A percentile compares a stretch with the other conserved stretches of the same genome.
phyloP scores from a whole-genome alignment of 2,797 vertebrate species.

The Mastacembelus armatus region DNA sequence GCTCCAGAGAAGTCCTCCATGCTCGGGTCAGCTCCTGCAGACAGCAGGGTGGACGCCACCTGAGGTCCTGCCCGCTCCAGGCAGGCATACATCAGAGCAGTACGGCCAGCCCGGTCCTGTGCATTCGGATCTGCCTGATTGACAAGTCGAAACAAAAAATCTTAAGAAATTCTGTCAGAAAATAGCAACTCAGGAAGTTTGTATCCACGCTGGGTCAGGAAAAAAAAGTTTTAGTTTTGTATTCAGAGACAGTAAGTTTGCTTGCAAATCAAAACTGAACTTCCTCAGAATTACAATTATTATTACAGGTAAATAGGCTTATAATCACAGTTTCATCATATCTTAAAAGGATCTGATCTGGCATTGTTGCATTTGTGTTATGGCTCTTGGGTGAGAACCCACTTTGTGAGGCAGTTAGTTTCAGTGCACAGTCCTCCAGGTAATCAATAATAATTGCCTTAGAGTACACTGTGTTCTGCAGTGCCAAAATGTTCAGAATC shows the following conservation, averaged over 20 bases:
- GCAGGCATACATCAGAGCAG: conserved; percentile 82
- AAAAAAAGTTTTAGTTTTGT: no score
- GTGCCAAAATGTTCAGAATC: neutral
- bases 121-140: conserved; percentile 77
- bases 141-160: neutral
- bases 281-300: neutral
- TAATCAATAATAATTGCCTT: conserved; percentile 14
- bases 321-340: neutral
- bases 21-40: conserved; percentile 79
- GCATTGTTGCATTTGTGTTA: neutral
- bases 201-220: no score
- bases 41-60: conserved; percentile 71
- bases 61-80: conserved; percentile 74
- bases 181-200: no score
- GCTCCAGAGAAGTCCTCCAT: conserved; percentile 78
- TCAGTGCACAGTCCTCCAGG: neutral
- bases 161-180: neutral
- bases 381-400: neutral
- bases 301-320: neutral
- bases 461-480: conserved; percentile 15
- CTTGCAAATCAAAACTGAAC: neutral
- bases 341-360: neutral
- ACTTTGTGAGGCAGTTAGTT: neutral
- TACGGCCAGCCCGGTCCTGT: conserved; percentile 79
- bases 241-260: neutral